Evolutionary conservation across 64 coral and sea anemone genomes (phyloP).

Genomic region (Actinia tenebrosa): DNA sequence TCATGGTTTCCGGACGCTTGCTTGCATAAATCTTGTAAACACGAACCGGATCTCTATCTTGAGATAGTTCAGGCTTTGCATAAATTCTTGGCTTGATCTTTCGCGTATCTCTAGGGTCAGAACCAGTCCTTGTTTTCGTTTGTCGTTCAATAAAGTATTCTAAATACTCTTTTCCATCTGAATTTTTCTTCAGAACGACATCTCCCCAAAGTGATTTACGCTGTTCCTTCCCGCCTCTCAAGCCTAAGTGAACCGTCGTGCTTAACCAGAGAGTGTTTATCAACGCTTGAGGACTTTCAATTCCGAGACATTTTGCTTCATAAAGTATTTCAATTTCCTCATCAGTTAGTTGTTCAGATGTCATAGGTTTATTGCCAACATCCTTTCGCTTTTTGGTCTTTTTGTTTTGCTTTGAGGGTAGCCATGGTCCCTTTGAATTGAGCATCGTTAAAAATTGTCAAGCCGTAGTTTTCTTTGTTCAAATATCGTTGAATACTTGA

Average conservation of each 20-base stretch:
- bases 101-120: constrained; percentile 31
- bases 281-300: constrained; percentile 12
- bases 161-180: constrained; percentile 32
- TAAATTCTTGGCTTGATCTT: constrained; percentile 44
- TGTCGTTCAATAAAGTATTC: constrained; percentile 30
- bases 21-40: constrained; percentile 37
- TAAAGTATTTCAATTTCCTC: too few relatives aligned
- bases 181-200: constrained; percentile 11
- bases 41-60: constrained; percentile 28
- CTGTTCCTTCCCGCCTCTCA: constrained; percentile 26
- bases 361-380: too few relatives aligned
- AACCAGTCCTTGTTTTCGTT: constrained; percentile 44
- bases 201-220: constrained; percentile 17
- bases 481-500: too few relatives aligned
- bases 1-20: constrained; percentile 22
- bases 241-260: constrained; percentile 23
- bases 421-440: too few relatives aligned
- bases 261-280: constrained; percentile 16
- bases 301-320: not conserved
- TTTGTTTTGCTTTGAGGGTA: too few relatives aligned
- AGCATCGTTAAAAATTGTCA: too few relatives aligned
- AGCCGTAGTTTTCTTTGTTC: too few relatives aligned
- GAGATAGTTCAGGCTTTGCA: not conserved
- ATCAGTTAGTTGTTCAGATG: too few relatives aligned
- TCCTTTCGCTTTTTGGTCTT: too few relatives aligned